phyloP scores from a whole-genome alignment of 92 coral and sea anemone species.

The Desmophyllum pertusum region DNA sequence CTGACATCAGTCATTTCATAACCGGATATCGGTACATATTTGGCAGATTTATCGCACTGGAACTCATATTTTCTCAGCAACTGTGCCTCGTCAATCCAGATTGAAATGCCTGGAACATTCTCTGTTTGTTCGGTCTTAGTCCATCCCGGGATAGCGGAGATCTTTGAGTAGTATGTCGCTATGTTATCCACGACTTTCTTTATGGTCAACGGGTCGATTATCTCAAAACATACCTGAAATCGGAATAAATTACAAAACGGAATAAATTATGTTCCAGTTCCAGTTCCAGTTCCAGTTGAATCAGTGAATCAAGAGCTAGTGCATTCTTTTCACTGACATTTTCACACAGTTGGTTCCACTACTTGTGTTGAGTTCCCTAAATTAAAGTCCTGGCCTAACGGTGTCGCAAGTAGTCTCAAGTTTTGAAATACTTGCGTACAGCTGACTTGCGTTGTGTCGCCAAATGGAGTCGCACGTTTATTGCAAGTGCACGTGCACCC shows the following conservation, averaged over 20 bases:
- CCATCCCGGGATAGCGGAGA: conserved; percentile 70
- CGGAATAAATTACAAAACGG: background rate
- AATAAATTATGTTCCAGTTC: background rate
- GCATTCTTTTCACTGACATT: no score
- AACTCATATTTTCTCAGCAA: conserved; percentile 85
- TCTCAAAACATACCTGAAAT: conserved; percentile 85
- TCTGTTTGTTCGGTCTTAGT: conserved; percentile 69
- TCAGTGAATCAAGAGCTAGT: no score
- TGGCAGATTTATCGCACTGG: conserved; percentile 65
- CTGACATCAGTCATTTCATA: conserved; percentile 71
- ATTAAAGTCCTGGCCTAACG: no score
- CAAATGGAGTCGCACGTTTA: no score
- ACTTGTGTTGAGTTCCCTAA: no score
- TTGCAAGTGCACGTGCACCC: no score
- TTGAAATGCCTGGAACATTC: conserved; percentile 76
- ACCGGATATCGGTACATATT: conserved; percentile 70
- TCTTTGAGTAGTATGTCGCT: conserved; percentile 76
- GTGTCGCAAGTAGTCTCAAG: no score
- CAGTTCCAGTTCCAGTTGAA: background rate
- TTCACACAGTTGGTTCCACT: background rate
- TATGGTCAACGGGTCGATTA: conserved; percentile 76
- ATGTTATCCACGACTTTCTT: conserved; percentile 74
- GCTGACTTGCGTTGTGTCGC: no score
- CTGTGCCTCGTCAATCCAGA: conserved; percentile 75
- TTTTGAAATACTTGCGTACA: no score